phyloP scores from a whole-genome alignment of 2,113 vertebrate genomes.

The Podarcis raffonei region DNA sequence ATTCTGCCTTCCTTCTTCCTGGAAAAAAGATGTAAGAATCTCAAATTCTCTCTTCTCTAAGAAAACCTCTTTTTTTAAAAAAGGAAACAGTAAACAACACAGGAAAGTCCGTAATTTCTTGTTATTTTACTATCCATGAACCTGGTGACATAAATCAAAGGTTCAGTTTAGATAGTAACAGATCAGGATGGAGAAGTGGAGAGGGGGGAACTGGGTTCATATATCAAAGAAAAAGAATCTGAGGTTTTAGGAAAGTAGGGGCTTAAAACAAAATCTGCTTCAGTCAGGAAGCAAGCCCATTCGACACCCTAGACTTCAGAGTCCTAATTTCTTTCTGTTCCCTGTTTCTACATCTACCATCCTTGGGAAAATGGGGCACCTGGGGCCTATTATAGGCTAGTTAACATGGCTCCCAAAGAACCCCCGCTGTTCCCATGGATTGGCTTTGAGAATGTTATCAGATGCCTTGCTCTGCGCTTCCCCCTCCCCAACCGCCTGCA shows the following conservation, averaged over 20 bases:
- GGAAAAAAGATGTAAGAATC: too few species aligned
- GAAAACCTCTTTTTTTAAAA: background rate
- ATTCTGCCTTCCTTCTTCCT: background rate
- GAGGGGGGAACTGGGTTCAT: background rate
- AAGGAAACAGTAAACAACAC: background rate
- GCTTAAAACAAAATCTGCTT: background rate
- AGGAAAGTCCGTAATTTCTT: too few species aligned
- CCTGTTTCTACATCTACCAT: slow-evolving; percentile 30
- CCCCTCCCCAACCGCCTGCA: slow-evolving; percentile 9
- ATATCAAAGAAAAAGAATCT: background rate
- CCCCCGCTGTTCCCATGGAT: slow-evolving; percentile 51
- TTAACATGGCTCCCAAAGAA: slow-evolving; percentile 39
- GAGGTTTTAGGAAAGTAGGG: background rate
- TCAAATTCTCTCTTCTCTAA: background rate
- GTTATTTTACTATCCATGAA: background rate
- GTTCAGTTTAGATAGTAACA: slow-evolving; percentile 34
- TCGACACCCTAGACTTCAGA: slow-evolving; percentile 26
- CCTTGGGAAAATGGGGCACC: slow-evolving; percentile 30
- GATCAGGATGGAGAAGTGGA: slow-evolving; percentile 7
- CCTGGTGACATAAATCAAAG: background rate
- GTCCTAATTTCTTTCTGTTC: background rate
- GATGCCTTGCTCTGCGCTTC: slow-evolving; percentile 38
- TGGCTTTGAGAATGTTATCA: slow-evolving; percentile 34
- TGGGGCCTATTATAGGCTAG: background rate
- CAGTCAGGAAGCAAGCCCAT: slow-evolving; percentile 4